Evolutionary conservation across 2,113 vertebrate genomes (phyloP), one percentile per base, ranked within the genome.

Genomic region (Pelvicachromis taeniatus): DNA sequence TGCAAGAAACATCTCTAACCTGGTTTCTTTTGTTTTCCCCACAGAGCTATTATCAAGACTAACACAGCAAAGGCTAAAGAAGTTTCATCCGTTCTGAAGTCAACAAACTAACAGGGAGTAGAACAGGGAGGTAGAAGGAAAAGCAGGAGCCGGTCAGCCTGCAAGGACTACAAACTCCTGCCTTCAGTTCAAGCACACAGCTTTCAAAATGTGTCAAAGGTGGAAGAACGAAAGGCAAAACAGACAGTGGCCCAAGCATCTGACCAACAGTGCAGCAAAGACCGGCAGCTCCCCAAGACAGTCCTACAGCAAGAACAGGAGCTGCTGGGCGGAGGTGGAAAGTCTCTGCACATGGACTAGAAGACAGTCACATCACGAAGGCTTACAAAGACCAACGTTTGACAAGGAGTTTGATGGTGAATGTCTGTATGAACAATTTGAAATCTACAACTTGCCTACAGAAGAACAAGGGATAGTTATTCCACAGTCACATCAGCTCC

Each of bases 31-130:
- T 80, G 4, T 40, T 65, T 59, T 19, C 19, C 7, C n/a, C 38
- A 3, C 82, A 96, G 96, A 89, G 87, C 92, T 65, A 78, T 83
- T 19, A 54, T 92, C 13, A 87, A 78, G 78, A 80, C 88, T 78
- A 96, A 96, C 75, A 68, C 40, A 10, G 83, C 13, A 4, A 56
- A 87, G 0, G 80, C 86, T 29, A 84, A 87, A 13, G 31, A 7
- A 23, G 13, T 70, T 17, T 23, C 65, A 31, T 35, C 53, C 29
- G n/a, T 1, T 52, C 70, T 35, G 77, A 38, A 50, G 23, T 53
- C 77, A 83, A 56, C 50, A 78, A 70, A 23, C 80, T 79, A 4
- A 86, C n/a, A n/a, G n/a, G 53, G 35, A 89, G 26, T 19, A 82
- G 65, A 63, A 91, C 88, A 3, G 88, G 65, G 26, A 82, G 83